Percentiles rank a stretch among this genome's conserved stretches.
Conservation (phyloP, 2,888 invertebrate species). For the Hirtodrosophila histrioides region DNA sequence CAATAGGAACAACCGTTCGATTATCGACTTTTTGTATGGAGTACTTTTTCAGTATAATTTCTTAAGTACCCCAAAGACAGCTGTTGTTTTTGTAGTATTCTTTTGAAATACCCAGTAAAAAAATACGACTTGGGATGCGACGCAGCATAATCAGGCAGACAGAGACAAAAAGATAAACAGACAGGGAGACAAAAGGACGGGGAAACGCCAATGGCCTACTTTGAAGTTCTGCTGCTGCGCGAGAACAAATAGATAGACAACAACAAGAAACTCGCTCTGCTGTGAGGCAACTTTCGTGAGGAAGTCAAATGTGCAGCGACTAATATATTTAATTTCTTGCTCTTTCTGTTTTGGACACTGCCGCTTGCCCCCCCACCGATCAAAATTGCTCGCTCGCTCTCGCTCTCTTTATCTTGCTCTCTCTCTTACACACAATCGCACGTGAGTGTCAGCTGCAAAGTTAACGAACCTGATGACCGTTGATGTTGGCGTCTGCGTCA, state of each 20-base stretch:
- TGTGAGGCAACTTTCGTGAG: constrained; percentile 16
- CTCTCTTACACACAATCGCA: constrained; percentile 7
- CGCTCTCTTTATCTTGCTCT: neutral
- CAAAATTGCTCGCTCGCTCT: neutral
- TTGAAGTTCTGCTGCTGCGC: constrained; percentile 21
- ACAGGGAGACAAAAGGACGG: constrained; percentile 14
- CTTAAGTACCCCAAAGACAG: neutral
- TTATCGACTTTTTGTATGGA: no score
- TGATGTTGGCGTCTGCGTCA: constrained; percentile 11
- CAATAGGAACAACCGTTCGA: no score
- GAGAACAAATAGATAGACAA: constrained; percentile 23
- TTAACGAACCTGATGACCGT: constrained; percentile 34
- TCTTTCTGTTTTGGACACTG: neutral
- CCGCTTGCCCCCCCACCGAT: neutral
- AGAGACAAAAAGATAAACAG: constrained; percentile 33
- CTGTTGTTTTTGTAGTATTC: neutral
- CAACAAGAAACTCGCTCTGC: constrained; percentile 6
- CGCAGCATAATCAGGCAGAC: constrained; percentile 19
- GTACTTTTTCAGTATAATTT: no score
- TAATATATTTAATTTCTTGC: constrained; percentile 18
- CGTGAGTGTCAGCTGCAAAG: constrained; percentile 21
- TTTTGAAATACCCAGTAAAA: constrained; percentile 2
- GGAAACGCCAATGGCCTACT: constrained; percentile 46
- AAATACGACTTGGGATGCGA: constrained; percentile 6
- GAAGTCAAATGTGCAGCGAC: constrained; percentile 4